Conservation (phyloP, 1,140 invertebrate genomes). For the Tetramorium alpestre region DNA sequence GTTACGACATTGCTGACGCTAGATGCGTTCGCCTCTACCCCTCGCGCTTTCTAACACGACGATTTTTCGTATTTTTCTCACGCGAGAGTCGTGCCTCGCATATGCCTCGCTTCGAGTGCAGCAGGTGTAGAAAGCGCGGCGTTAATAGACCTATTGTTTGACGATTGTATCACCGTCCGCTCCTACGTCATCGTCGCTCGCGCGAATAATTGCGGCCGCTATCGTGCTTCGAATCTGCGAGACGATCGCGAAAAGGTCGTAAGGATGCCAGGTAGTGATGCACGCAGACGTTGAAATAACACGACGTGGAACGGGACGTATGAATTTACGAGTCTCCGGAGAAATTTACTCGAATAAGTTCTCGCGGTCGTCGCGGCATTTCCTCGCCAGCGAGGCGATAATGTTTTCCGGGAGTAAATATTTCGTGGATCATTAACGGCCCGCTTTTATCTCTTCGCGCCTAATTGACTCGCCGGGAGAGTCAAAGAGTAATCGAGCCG, state of each 20-base stretch:
- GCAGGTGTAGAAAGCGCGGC: neutral
- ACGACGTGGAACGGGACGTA: neutral
- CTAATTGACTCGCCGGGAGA: neutral
- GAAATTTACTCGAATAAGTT: neutral
- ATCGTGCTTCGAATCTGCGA: neutral
- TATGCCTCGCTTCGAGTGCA: neutral
- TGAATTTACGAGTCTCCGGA: too few relatives aligned
- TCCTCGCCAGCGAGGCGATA: neutral
- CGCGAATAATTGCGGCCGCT: slow-evolving; percentile 1
- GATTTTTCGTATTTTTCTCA: slow-evolving; percentile 5
- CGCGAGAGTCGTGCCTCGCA: neutral
- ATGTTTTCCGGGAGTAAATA: neutral
- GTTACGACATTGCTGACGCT: neutral
- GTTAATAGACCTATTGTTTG: slow-evolving; percentile 10
- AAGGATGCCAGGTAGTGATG: neutral
- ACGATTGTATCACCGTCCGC: neutral
- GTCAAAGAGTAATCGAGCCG: neutral
- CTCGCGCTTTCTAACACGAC: neutral
- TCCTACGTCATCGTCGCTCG: neutral
- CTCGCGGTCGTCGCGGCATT: neutral
- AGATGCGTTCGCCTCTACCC: neutral
- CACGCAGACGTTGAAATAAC: neutral
- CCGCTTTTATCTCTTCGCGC: neutral
- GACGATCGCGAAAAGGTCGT: neutral
- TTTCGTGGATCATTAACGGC: neutral